phyloP scores from a whole-genome alignment of 2,888 invertebrate species.

The Lasioglossum villosulum region DNA sequence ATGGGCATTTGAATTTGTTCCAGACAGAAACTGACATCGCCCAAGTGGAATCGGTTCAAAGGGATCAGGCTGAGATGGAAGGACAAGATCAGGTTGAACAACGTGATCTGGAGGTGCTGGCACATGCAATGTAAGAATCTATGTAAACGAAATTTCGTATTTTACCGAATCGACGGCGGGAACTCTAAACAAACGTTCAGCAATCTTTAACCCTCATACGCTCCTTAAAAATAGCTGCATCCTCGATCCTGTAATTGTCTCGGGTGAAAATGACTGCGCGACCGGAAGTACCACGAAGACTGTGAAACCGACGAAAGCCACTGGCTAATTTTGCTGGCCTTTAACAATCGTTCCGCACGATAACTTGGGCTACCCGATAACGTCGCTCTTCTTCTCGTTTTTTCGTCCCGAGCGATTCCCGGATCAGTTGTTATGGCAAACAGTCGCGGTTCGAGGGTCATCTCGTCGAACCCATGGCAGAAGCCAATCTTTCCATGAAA shows the following conservation, averaged over 20 bases:
- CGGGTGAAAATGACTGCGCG: background rate
- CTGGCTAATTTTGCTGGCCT: slow-evolving; percentile 57
- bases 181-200: background rate
- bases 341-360: slow-evolving; percentile 45
- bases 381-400: slow-evolving; percentile 24
- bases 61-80: slow-evolving; percentile 98
- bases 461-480: background rate
- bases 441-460: slow-evolving; percentile 27
- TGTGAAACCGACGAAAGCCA: slow-evolving; percentile 6
- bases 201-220: background rate
- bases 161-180: background rate
- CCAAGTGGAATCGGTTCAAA: slow-evolving; percentile 99
- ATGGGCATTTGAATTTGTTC: slow-evolving; percentile 83
- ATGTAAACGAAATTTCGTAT: background rate
- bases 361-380: slow-evolving; percentile 53
- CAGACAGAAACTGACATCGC: slow-evolving; percentile 99
- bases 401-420: background rate
- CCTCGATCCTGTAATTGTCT: background rate
- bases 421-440: slow-evolving; percentile 40
- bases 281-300: slow-evolving; percentile 41
- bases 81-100: slow-evolving; percentile 99
- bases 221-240: no score
- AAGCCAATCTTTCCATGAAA: background rate
- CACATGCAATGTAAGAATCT: slow-evolving; percentile 97
- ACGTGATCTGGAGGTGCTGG: slow-evolving; percentile 99